Evolutionary conservation across 2,797 vertebrate genomes (phyloP), one percentile per base, ranked within the genome.

Genomic region (Sebastes trivittatus): DNA sequence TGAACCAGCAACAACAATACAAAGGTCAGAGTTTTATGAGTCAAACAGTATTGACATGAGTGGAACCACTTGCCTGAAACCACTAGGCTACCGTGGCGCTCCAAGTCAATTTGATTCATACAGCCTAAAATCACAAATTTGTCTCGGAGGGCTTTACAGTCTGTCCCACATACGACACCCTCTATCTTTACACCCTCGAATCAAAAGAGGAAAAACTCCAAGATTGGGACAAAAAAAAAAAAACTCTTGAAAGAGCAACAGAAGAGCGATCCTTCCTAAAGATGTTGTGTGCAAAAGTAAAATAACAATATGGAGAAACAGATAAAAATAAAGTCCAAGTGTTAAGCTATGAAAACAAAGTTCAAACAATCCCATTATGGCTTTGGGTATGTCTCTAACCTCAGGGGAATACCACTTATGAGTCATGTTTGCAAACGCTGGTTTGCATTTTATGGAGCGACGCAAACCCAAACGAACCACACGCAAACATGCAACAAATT

Each of bases 391-490:
- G 4, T 42, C 30, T 56, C 20, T 6, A 23, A 63, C 65, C 61
- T 60, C 62, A 20, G 2, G 10, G 11, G 46, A 75, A 27, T 2
- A 25, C 75, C 70, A 67, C 23, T 73, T 46, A 14, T 62, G 78
- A 86, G 56, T 65, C 52, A 68, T 81, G 87, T 81, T 84, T 81
- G 52, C 80, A 72, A 55, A 78, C 13, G 8, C 65, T 36, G 67
- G 81, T 76, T 83, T 56, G 64, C 9, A 11, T 63, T 82, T 88
- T 72, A 85, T 10, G 67, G 30, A 2, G 18, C 25, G 6, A 3
- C 1, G 6, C n/a, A 27, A 80, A 78, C 59, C 78, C 60, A 22
- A 86, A 84, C 20, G 60, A 82, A 83, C 83, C 83, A 58, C 82
- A 65, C 8, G 20, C 11, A 73, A 81, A 78, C 63, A 73, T 78